Percentiles rank a stretch among this genome's conserved stretches.
These are phyloP conservation scores for Potorous gilbertii DNA, from an alignment of 2,797 vertebrate genomes.

Conservation along the genomic window DNA sequence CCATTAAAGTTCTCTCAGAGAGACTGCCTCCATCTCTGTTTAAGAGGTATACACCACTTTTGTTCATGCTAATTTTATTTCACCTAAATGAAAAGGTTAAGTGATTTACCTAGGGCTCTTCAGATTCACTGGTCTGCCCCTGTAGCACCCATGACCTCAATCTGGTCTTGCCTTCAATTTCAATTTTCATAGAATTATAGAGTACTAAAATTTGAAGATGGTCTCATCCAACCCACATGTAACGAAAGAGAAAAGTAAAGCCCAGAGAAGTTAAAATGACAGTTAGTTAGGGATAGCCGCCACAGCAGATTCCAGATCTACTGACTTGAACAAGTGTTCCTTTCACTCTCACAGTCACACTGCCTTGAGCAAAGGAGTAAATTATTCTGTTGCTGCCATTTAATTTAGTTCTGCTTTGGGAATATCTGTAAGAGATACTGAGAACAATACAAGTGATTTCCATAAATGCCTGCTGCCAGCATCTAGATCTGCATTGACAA, in stretches of 20 bases:
- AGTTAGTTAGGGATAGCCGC: background rate
- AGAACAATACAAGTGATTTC: background rate
- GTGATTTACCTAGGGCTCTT: background rate
- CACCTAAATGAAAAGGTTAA: background rate
- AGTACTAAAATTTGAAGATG: background rate
- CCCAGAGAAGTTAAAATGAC: background rate
- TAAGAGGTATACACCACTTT: background rate
- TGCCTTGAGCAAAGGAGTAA: background rate
- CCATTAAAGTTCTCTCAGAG: background rate
- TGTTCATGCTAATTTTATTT: background rate
- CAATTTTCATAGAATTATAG: constrained; percentile 30
- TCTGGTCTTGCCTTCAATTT: constrained; percentile 26
- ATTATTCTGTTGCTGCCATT: background rate
- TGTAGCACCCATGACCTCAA: background rate
- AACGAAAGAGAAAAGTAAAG: background rate
- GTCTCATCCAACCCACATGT: background rate
- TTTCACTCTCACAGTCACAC: background rate
- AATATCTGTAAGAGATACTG: background rate
- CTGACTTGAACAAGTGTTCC: background rate
- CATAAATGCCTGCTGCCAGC: background rate
- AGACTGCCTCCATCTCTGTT: background rate
- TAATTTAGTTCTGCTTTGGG: background rate
- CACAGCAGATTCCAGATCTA: background rate
- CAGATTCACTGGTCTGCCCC: background rate
- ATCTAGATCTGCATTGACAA: background rate